A percentile compares a stretch with the other conserved stretches of the same genome.
Conservation (phyloP, 2,888 invertebrate species). For the Frankliniella fusca region DNA sequence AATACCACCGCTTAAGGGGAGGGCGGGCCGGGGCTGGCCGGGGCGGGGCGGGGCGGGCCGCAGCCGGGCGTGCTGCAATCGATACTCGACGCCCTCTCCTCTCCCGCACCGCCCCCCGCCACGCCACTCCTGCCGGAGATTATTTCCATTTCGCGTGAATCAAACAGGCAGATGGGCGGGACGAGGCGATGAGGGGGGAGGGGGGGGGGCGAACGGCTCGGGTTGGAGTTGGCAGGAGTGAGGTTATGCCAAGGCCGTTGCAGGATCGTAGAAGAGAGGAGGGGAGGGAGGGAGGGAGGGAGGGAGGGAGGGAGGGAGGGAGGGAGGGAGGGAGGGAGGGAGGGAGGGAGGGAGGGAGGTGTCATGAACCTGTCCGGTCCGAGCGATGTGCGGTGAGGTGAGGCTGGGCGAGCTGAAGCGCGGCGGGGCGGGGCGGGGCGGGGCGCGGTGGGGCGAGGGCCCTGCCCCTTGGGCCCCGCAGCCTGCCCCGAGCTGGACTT, state of each 20-base stretch:
- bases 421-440: background rate
- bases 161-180: background rate
- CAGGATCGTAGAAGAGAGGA: background rate
- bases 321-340: background rate
- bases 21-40: background rate
- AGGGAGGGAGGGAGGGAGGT: background rate
- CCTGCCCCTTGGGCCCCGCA: background rate
- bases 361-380: constrained; percentile 13
- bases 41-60: background rate
- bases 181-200: background rate
- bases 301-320: background rate
- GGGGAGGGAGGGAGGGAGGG: background rate
- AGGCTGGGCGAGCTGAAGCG: too few species aligned
- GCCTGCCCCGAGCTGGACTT: background rate
- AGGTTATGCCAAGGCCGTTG: constrained; percentile 24
- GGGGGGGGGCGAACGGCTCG: background rate
- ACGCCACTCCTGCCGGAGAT: background rate
- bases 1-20: too few species aligned
- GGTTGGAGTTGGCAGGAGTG: constrained; percentile 6
- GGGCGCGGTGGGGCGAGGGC: background rate
- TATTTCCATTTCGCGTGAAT: constrained; percentile 12
- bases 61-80: too few species aligned
- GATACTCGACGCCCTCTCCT: too few species aligned
- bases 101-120: background rate
- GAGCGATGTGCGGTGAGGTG: background rate